Conservation (phyloP, 2,888 invertebrate species). For the Actias luna region DNA sequence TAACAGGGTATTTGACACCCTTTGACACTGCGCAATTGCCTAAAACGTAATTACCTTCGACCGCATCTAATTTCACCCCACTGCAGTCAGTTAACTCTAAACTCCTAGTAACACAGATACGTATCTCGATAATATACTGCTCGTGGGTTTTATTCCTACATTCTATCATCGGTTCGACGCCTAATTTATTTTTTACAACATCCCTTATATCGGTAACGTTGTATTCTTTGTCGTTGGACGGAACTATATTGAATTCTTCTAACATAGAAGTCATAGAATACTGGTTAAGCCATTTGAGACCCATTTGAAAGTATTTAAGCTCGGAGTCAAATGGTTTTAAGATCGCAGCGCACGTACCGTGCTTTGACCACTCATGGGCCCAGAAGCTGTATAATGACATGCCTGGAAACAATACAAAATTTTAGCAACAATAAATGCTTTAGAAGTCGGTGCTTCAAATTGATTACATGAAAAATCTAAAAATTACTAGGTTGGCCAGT, state of each 20-base stretch:
- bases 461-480: too few relatives aligned
- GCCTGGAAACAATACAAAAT: constrained; percentile 40
- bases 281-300: constrained; percentile 80
- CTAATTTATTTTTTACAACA: constrained; percentile 74
- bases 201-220: constrained; percentile 31
- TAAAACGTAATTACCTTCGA: constrained; percentile 16
- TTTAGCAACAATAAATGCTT: not conserved
- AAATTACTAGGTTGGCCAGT: too few relatives aligned
- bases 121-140: constrained; percentile 85
- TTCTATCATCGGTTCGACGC: constrained; percentile 82
- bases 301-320: constrained; percentile 85
- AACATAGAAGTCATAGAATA: constrained; percentile 84
- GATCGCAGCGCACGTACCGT: constrained; percentile 87
- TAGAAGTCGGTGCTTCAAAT: not conserved
- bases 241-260: constrained; percentile 76
- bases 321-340: constrained; percentile 81
- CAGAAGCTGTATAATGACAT: constrained; percentile 82
- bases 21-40: constrained; percentile 27
- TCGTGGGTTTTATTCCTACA: constrained; percentile 82
- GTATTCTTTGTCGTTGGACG: constrained; percentile 32
- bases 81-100: constrained; percentile 85
- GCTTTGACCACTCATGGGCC: constrained; percentile 91
- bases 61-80: constrained; percentile 45
- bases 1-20: constrained; percentile 28
- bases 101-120: constrained; percentile 86